These are phyloP conservation scores for Anastatus disparis DNA, from an alignment of 1,140 invertebrate genomes.

Conservation along the genomic window DNA sequence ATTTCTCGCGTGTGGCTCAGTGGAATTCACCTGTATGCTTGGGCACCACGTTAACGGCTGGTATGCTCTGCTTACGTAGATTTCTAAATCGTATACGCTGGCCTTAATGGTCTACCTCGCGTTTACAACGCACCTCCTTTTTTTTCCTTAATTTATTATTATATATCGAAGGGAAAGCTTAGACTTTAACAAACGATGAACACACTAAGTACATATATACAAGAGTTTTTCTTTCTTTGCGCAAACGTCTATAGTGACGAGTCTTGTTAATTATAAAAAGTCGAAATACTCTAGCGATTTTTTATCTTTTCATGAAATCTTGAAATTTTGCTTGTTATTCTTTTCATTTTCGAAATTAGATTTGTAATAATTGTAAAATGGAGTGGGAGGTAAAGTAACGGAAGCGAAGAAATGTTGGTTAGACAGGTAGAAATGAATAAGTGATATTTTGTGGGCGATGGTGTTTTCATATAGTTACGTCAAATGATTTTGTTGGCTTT, in stretches of 20 bases:
- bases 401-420: no score
- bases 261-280: not conserved
- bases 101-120: constrained; percentile 46
- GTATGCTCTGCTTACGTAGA: constrained; percentile 55
- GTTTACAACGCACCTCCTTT: constrained; percentile 22
- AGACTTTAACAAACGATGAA: not conserved
- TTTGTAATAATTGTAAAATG: no score
- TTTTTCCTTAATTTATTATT: not conserved
- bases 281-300: no score
- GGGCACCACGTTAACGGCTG: constrained; percentile 43
- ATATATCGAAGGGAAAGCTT: constrained; percentile 9
- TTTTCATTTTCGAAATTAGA: no score
- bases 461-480: no score
- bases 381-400: no score
- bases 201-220: not conserved
- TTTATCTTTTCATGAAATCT: no score
- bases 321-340: no score
- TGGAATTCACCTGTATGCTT: constrained; percentile 10
- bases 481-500: no score
- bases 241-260: constrained; percentile 39
- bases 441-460: no score
- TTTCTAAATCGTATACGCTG: constrained; percentile 55
- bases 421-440: no score
- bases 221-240: constrained; percentile 31
- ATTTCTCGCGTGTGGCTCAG: constrained; percentile 14